Conservation (phyloP, 2,113 vertebrate species). For the Jaculus jaculus region DNA sequence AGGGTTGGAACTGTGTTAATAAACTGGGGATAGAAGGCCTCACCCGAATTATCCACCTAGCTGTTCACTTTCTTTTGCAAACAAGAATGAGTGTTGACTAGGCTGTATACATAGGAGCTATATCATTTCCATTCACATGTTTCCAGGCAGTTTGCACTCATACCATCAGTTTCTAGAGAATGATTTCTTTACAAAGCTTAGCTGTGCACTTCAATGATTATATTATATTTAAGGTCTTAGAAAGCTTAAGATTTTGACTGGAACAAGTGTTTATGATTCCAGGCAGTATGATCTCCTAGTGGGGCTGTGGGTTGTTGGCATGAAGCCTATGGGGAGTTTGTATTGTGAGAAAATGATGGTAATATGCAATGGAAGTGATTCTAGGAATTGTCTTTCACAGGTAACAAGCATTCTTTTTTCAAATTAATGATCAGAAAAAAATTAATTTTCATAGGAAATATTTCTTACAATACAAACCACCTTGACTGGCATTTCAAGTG, state of each 20-base stretch:
- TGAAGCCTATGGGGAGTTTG: constrained; percentile 71
- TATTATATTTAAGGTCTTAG: background rate
- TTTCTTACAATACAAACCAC: background rate
- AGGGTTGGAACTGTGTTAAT: background rate
- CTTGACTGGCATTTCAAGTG: too few relatives aligned
- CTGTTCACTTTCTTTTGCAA: background rate
- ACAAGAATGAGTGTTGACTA: background rate
- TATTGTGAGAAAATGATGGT: constrained; percentile 78
- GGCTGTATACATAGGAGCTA: background rate
- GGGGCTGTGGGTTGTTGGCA: constrained; percentile 72
- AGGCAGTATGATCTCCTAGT: constrained; percentile 69
- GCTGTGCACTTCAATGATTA: background rate
- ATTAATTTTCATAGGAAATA: constrained; percentile 14
- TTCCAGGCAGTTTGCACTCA: background rate
- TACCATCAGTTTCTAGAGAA: background rate
- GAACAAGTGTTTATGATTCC: constrained; percentile 73
- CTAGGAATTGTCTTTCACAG: constrained; percentile 69
- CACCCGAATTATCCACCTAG: background rate
- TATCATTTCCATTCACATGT: background rate
- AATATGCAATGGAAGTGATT: constrained; percentile 76
- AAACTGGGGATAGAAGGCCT: background rate
- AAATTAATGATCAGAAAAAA: constrained; percentile 70
- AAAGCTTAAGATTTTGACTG: background rate
- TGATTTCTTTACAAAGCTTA: background rate
- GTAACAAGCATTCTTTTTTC: constrained; percentile 65